Base-by-base conservation (phyloP, 1,140 invertebrate genomes). In the Pseudachorutes palmiensis region DNA sequence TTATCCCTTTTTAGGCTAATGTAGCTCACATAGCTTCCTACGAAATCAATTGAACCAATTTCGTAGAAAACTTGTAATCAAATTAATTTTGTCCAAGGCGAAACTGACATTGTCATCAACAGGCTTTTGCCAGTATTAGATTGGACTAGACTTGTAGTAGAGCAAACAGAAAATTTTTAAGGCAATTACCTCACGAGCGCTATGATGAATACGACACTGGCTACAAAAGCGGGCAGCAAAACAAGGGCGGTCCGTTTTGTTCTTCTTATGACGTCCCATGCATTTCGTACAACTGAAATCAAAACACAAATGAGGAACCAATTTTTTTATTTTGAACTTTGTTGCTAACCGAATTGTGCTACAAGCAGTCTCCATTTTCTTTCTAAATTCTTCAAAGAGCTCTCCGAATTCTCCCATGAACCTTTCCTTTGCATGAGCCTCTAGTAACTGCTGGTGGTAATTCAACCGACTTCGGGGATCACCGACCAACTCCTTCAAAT, bases 331-430 rank as follows among this genome's bases (percentile, higher is more conserved):
- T 5, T 57, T 5, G 5, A 22, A 12, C 5, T 57, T 19, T 61
- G 28, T 26, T 36, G 36, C 28, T 29, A 74, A 83, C 81, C 87
- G 82, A 76, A 93, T 92, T 36, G 90, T 92, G 78, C 91, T 91
- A 61, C 89, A 89, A 55, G 91, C 91, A 79, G 92, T 90, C 77
- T 94, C 90, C 83, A 97, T 91, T 81, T 95, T 95, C 77, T 91
- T 86, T 77, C 94, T 90, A 69, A 95, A 80, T 77, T 93, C 90
- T 49, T 88, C 87, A 63, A 94, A 76, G 67, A 92, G 80, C 74
- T 89, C 86, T 67, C 87, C 89, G 62, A 92, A 78, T 79, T 92
- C 90, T 67, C 86, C 86, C 86, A 88, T 90, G 45, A 89, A 88
- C 71, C 89, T 88, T 78, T 90, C 89, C 49, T 88, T 79, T 88